Conservation (phyloP, 2,888 invertebrate species). For the Cryptus viduatorius region DNA sequence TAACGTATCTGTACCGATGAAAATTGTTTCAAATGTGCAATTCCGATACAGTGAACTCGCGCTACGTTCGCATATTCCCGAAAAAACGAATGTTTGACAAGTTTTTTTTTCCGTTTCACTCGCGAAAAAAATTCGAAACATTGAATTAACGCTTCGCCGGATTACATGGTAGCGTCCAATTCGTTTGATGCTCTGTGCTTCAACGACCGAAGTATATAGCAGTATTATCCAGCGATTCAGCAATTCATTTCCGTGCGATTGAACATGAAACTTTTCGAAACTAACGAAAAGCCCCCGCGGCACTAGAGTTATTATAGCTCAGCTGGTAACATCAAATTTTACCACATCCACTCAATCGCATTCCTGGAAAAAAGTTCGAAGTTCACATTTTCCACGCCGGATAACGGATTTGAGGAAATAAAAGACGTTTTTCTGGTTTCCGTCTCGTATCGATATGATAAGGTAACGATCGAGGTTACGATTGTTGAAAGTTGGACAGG, state of each 20-base stretch:
- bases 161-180: background rate
- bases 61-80: background rate
- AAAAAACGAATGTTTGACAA: background rate
- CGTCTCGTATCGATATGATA: background rate
- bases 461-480: background rate
- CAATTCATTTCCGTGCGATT: constrained; percentile 31
- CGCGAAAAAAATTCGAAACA: background rate
- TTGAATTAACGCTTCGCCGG: background rate
- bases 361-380: background rate
- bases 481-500: background rate
- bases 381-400: background rate
- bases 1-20: too few relatives aligned
- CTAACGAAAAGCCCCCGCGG: background rate
- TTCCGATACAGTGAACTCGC: background rate
- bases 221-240: background rate
- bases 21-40: too few relatives aligned
- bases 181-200: background rate
- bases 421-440: background rate
- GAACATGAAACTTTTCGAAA: constrained; percentile 30
- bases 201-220: background rate
- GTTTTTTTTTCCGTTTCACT: background rate
- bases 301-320: background rate
- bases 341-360: background rate
- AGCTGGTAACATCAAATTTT: background rate
- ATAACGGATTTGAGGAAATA: background rate